Evolutionary conservation across 2,113 vertebrate species (phyloP).

Genomic region (Boleophthalmus pectinirostris): DNA sequence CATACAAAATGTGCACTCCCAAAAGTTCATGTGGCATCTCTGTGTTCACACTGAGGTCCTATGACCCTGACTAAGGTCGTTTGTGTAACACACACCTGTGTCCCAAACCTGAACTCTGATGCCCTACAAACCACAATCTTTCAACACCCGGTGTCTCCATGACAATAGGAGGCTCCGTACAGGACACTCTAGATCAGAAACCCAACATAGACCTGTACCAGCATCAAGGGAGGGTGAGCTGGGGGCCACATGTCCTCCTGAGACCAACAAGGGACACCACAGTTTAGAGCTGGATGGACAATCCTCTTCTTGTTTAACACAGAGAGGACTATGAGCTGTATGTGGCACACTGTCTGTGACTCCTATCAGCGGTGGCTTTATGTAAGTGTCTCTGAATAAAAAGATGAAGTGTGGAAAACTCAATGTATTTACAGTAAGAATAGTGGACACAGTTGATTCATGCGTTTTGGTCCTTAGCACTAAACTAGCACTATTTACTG

Average conservation of each 20-base stretch:
- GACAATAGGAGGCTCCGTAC: slow-evolving; percentile 36
- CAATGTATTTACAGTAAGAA: background rate
- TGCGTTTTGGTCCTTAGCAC: background rate
- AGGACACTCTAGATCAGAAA: slow-evolving; percentile 62
- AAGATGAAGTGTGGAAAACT: background rate
- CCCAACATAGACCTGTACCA: slow-evolving; percentile 63
- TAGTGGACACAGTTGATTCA: background rate
- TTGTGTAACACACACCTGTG: slow-evolving; percentile 73
- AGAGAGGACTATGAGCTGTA: slow-evolving; percentile 35
- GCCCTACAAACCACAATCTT: slow-evolving; percentile 39
- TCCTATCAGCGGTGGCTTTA: background rate
- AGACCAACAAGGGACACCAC: slow-evolving; percentile 48
- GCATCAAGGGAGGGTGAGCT: slow-evolving; percentile 66
- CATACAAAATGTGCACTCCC: background rate
- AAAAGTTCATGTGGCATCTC: slow-evolving; percentile 31
- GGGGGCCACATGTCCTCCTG: slow-evolving; percentile 50
- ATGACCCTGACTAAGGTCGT: slow-evolving; percentile 48
- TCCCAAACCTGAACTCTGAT: slow-evolving; percentile 70
- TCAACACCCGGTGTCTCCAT: slow-evolving; percentile 38
- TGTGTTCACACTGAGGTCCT: slow-evolving; percentile 31
- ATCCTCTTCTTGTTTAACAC: slow-evolving; percentile 58
- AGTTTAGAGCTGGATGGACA: slow-evolving; percentile 54
- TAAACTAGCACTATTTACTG: background rate
- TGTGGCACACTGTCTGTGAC: slow-evolving; percentile 20
- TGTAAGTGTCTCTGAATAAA: background rate